Evolutionary conservation across 2,888 invertebrate genomes (phyloP).

Genomic region (Zygothrica quintamaculata): DNA sequence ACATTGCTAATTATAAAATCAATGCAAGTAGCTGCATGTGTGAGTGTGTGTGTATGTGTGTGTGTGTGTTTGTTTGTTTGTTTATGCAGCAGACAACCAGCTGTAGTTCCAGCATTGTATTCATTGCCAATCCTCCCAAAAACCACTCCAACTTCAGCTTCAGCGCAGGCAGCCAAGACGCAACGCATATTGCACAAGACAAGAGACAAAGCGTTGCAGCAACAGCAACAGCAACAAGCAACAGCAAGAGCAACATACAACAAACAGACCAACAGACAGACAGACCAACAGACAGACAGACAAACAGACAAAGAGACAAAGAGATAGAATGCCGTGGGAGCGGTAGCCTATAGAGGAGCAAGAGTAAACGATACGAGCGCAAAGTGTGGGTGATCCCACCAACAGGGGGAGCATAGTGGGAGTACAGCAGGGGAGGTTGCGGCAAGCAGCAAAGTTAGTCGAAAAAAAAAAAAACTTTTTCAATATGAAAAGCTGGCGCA

Average conservation of each 20-base stretch:
- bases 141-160: neutral
- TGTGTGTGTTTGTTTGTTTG: neutral
- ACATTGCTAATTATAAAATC: conserved; percentile 72
- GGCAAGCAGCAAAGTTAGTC: conserved; percentile 54
- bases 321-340: conserved; percentile 10
- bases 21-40: conserved; percentile 60
- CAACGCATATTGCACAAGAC: conserved; percentile 69
- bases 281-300: conserved; percentile 54
- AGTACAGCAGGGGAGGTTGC: too few relatives aligned
- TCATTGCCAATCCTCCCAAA: neutral
- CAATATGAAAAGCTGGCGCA: conserved; percentile 54
- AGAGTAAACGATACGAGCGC: neutral
- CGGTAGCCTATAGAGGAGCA: conserved; percentile 5
- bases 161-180: conserved; percentile 45
- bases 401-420: neutral
- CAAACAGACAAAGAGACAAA: conserved; percentile 29
- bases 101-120: conserved; percentile 1
- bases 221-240: conserved; percentile 18
- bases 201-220: conserved; percentile 53
- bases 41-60: too few relatives aligned
- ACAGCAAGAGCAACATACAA: conserved; percentile 19
- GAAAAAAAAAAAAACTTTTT: conserved; percentile 71
- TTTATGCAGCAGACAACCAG: conserved; percentile 8
- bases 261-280: conserved; percentile 22
- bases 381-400: neutral